Evolutionary conservation across 2,797 vertebrate species (phyloP).

Genomic region (Lemur catta): DNA sequence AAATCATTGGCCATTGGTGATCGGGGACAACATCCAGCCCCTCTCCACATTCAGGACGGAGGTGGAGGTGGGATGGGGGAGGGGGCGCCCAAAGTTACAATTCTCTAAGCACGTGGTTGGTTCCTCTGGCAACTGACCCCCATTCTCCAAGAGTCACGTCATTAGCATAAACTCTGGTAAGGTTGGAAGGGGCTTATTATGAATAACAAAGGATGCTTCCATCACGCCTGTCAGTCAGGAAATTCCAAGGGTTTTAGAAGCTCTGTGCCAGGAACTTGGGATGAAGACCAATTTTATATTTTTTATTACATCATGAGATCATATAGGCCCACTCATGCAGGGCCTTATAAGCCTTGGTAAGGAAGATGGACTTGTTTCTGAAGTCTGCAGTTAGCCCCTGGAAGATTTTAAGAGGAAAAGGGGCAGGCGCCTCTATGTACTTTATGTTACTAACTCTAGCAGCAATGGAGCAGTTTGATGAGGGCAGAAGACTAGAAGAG

Average conservation of each 20-base stretch:
- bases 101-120: background rate
- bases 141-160: background rate
- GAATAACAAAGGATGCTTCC: background rate
- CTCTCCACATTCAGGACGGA: background rate
- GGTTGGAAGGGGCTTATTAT: background rate
- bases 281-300: background rate
- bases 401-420: background rate
- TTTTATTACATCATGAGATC: background rate
- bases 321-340: background rate
- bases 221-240: background rate
- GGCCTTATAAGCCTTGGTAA: background rate
- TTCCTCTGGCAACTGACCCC: background rate
- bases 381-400: background rate
- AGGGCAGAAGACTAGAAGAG: background rate
- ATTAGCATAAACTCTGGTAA: background rate
- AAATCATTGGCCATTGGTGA: background rate
- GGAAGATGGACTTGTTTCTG: background rate
- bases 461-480: background rate
- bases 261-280: background rate
- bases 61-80: background rate
- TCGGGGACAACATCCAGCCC: no score
- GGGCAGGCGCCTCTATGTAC: accelerated
- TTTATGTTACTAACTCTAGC: background rate
- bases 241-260: background rate
- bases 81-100: background rate